Base-by-base conservation (phyloP, 2,888 invertebrate species). In the Ophonus ardosiacus region DNA sequence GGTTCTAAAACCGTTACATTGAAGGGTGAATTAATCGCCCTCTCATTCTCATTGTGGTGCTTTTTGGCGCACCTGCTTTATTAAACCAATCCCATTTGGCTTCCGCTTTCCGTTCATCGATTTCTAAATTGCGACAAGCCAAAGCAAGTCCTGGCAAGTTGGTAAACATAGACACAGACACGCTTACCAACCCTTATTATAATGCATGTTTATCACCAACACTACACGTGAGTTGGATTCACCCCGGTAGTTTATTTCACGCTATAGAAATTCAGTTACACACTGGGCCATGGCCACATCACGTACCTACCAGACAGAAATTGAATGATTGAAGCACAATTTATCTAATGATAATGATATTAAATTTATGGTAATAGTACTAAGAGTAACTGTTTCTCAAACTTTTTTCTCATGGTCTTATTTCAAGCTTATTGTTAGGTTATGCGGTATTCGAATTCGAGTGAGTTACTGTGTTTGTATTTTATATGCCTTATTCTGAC, bases 81-180 rank as follows among this genome's bases (percentile, higher is more conserved):
- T 68, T 68, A 68, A 40, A 68, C 68, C 68, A 38, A 68, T 68
- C 68, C 68, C 38, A 38, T 68, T 68, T 68, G 6, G 31, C 68
- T 24, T 68, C n/a, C 68, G 63, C 10, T 61, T 18, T 61, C 31
- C 65, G 31, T 10, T 7, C 38, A 68, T 68, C 68, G 68, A 68
- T 68, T 68, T 68, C 31, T 68, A 68, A 68, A 68, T 68, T 68
- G 13, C 5, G 7, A 38, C 24, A 68, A 68, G 63, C 38, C 38
- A 63, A 63, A 63, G 21, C 24, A 40, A 68, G 63, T n/a, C 38
- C 13, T 51, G 43, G 43, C 43, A 51, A 51, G 43, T 51, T 51
- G 43, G 43, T 10, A 51, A 51, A 51, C 43, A 51, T 51, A 51
- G 8, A 51, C 6, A 10, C 43, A 51, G 8, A 0, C 43, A 51